phyloP scores from a whole-genome alignment of 2,113 vertebrate genomes.

The Phylloscopus trochilus region DNA sequence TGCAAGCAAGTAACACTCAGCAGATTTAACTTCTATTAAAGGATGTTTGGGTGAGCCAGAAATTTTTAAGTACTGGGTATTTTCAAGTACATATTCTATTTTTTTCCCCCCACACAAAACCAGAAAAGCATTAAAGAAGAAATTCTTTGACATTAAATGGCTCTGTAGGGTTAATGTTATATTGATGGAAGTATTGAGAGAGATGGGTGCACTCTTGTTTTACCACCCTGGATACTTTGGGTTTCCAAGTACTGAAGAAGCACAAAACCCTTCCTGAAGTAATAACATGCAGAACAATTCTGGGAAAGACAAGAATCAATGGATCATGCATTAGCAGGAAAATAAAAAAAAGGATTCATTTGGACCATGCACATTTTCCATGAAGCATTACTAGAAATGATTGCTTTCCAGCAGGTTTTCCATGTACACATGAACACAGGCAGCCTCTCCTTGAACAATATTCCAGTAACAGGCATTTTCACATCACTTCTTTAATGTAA shows the following conservation, averaged over 20 bases:
- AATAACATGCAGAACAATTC: neutral
- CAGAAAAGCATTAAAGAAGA: neutral
- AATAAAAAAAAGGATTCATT: neutral
- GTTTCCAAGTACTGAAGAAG: neutral
- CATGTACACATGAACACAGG: neutral
- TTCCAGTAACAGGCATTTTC: neutral
- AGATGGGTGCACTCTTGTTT: neutral
- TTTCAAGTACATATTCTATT: neutral
- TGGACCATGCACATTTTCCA: neutral
- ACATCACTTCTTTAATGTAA: neutral
- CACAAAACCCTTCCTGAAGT: neutral
- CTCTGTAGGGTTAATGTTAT: neutral
- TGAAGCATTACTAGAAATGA: neutral
- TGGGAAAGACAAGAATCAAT: neutral
- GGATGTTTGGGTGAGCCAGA: neutral
- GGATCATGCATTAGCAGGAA: neutral
- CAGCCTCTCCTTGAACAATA: neutral
- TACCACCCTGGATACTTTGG: accelerated
- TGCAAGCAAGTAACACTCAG: neutral
- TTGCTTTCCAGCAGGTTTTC: neutral
- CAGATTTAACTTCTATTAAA: neutral
- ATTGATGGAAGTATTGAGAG: neutral
- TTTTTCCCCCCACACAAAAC: accelerated
- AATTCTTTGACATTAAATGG: neutral
- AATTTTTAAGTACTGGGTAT: neutral